Evolutionary conservation across 2,797 vertebrate genomes (phyloP).

Genomic region (Sebastes taczanowskii): DNA sequence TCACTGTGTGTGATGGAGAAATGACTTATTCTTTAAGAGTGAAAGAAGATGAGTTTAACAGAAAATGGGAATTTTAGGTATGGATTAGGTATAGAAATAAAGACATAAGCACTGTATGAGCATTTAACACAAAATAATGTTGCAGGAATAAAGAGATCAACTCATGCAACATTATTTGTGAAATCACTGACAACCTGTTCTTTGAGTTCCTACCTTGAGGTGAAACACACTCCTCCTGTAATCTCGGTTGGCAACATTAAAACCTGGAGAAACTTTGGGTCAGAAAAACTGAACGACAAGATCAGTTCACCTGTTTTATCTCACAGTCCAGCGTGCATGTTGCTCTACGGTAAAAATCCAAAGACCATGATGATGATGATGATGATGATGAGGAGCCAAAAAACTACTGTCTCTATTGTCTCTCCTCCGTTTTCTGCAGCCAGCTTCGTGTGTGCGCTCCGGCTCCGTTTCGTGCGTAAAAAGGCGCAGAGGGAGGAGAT

Average conservation of each 20-base stretch:
- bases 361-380: conserved; percentile 71
- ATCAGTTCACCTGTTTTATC: conserved; percentile 42
- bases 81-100: no score
- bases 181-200: conserved; percentile 50
- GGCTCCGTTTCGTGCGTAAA: conserved; percentile 75
- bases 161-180: neutral
- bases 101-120: no score
- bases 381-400: conserved; percentile 36
- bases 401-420: conserved; percentile 67
- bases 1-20: no score
- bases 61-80: no score
- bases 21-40: no score
- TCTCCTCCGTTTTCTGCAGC: conserved; percentile 55
- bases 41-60: no score
- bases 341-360: conserved; percentile 61
- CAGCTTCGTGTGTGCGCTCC: conserved; percentile 66
- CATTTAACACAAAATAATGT: neutral
- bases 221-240: conserved; percentile 87
- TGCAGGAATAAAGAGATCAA: neutral
- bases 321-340: conserved; percentile 60
- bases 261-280: conserved; percentile 64
- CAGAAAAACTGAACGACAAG: conserved; percentile 31
- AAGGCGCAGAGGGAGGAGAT: conserved; percentile 78
- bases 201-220: conserved; percentile 80
- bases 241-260: conserved; percentile 87